Evolutionary conservation across 2,113 vertebrate species (phyloP).

Genomic region (Mesoclemmys tuberculata): DNA sequence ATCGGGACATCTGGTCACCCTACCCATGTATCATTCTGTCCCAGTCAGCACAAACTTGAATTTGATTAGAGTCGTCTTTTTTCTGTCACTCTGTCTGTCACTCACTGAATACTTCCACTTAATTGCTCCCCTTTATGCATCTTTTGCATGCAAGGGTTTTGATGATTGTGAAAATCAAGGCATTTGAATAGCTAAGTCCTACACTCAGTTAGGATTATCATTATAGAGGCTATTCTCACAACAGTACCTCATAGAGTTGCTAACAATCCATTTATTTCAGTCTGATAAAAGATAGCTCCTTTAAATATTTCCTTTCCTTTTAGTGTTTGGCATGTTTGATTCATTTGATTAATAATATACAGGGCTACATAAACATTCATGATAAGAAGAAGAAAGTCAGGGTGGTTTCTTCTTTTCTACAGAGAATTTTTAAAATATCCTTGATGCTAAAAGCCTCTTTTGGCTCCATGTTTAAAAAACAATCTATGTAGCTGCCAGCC

Average conservation of each 20-base stretch:
- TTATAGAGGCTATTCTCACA: neutral
- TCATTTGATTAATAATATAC: neutral
- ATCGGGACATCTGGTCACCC: too few relatives aligned
- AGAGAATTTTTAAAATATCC: neutral
- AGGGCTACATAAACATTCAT: accelerated
- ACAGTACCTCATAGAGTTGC: neutral
- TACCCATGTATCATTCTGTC: accelerated
- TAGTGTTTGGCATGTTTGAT: neutral
- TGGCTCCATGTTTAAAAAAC: accelerated
- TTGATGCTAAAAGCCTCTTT: accelerated
- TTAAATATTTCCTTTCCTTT: neutral
- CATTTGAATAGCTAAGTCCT: neutral
- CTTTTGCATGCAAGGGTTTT: neutral
- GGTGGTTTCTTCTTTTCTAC: neutral
- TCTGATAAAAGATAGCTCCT: neutral
- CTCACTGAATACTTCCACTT: neutral
- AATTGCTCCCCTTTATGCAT: neutral
- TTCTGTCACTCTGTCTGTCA: accelerated
- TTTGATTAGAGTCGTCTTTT: neutral
- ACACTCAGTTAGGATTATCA: neutral
- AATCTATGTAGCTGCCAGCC: accelerated
- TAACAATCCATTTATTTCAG: neutral
- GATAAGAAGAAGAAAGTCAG: neutral
- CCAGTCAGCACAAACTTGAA: accelerated
- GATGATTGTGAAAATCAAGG: constrained; percentile 6